phyloP scores from a whole-genome alignment of 2,888 invertebrate species.

The Autographa pulchrina region DNA sequence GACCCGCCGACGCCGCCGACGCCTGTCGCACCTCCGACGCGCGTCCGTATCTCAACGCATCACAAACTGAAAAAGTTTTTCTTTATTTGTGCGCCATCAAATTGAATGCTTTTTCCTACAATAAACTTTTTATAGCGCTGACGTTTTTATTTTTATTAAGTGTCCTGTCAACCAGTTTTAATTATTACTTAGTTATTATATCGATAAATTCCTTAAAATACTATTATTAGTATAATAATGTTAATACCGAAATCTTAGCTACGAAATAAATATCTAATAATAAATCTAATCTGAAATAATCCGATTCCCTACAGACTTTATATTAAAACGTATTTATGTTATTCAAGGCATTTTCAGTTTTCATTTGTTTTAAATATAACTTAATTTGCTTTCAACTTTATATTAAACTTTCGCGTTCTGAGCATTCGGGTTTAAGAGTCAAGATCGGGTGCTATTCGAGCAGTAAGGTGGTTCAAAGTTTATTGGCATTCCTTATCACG shows the following conservation, averaged over 20 bases:
- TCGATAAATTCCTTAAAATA: not conserved
- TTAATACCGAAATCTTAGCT: not conserved
- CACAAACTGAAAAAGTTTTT: conserved; percentile 66
- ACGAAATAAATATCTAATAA: not conserved
- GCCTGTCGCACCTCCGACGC: conserved; percentile 36
- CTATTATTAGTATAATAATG: not conserved
- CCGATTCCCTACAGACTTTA: not conserved
- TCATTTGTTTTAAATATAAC: not conserved
- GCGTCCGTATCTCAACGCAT: conserved; percentile 44
- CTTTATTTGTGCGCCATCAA: conserved; percentile 71
- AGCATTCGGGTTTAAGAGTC: not conserved
- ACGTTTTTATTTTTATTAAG: conserved; percentile 32
- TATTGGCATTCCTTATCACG: conserved; percentile 1
- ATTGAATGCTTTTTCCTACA: conserved; percentile 59
- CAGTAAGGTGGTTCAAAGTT: conserved; percentile 5
- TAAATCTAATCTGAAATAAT: not conserved
- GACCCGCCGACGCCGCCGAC: conserved; percentile 33
- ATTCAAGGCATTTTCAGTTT: not conserved
- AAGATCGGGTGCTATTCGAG: not conserved
- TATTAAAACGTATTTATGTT: not conserved
- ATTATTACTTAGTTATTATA: not conserved
- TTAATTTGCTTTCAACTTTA: not conserved
- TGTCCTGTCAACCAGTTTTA: conserved; percentile 24
- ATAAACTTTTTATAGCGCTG: conserved; percentile 52
- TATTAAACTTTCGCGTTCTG: not conserved